A percentile compares a stretch with the other conserved stretches of the same genome.
These are phyloP conservation scores for Orchestia grillus DNA, from an alignment of 1,140 invertebrate genomes.

Conservation along the genomic window DNA sequence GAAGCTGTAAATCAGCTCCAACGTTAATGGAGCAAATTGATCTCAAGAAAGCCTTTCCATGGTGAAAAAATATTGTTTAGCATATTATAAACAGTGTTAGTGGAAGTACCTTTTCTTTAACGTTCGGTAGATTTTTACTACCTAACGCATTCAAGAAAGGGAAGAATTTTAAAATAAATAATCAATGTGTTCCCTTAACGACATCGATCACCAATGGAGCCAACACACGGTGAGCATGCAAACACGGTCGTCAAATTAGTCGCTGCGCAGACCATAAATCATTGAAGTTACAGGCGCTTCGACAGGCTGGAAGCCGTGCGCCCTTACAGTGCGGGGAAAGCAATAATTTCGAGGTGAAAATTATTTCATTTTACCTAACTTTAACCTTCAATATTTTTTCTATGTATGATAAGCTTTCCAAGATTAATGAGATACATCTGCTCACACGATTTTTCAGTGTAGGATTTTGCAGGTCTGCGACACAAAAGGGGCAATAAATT, in stretches of 20 bases:
- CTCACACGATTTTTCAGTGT: not conserved
- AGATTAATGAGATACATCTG: not conserved
- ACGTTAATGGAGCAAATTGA: not conserved
- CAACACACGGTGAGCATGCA: not conserved
- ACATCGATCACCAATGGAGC: not conserved
- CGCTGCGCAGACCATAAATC: not conserved
- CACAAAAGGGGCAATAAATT: not conserved
- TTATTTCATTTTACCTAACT: not conserved
- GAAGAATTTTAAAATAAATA: not conserved
- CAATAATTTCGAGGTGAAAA: not conserved
- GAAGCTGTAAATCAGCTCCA: not conserved
- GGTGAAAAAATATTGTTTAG: not conserved
- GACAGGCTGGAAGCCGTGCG: not conserved
- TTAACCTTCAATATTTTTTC: not conserved
- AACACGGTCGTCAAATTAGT: not conserved
- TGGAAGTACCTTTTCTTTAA: not conserved
- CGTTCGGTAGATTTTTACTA: not conserved
- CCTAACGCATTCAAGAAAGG: no score
- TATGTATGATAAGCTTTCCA: not conserved
- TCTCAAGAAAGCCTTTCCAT: not conserved
- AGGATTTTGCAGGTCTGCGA: not conserved
- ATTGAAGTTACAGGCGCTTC: not conserved
- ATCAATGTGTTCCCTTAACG: not conserved
- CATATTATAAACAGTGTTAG: not conserved
- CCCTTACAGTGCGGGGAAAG: not conserved